Conservation (phyloP, 2,797 vertebrate species). For the Centroberyx gerrardi region DNA sequence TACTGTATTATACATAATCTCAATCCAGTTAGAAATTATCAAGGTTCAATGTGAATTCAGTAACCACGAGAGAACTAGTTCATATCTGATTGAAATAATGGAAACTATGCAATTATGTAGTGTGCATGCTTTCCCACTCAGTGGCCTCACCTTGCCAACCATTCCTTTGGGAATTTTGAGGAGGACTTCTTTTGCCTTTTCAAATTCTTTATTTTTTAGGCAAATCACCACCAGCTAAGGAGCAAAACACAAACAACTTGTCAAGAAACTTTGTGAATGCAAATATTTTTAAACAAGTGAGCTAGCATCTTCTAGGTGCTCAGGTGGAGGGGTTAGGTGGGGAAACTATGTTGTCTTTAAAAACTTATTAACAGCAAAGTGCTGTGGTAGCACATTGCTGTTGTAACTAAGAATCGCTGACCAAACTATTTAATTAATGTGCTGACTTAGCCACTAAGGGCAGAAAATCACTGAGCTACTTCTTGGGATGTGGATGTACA, state of each 20-base stretch:
- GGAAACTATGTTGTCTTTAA: too few species aligned
- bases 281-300: neutral
- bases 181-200: slow-evolving; percentile 76
- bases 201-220: slow-evolving; percentile 77
- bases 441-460: too few species aligned
- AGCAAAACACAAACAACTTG: slow-evolving; percentile 17
- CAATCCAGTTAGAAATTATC: neutral
- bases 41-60: neutral
- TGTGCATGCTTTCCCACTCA: neutral
- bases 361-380: too few species aligned
- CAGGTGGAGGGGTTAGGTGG: neutral
- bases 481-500: too few species aligned
- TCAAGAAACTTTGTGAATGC: neutral
- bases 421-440: too few species aligned
- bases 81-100: neutral
- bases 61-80: neutral
- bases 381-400: too few species aligned
- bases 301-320: neutral
- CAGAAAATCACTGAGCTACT: too few species aligned
- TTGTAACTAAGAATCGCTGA: too few species aligned
- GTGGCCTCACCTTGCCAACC: slow-evolving; percentile 77
- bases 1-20: neutral
- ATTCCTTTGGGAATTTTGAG: slow-evolving; percentile 63
- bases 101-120: neutral
- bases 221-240: slow-evolving; percentile 77